These are phyloP conservation scores for Nettapus auritus DNA, from an alignment of 2,113 vertebrate genomes.

Conservation along the genomic window DNA sequence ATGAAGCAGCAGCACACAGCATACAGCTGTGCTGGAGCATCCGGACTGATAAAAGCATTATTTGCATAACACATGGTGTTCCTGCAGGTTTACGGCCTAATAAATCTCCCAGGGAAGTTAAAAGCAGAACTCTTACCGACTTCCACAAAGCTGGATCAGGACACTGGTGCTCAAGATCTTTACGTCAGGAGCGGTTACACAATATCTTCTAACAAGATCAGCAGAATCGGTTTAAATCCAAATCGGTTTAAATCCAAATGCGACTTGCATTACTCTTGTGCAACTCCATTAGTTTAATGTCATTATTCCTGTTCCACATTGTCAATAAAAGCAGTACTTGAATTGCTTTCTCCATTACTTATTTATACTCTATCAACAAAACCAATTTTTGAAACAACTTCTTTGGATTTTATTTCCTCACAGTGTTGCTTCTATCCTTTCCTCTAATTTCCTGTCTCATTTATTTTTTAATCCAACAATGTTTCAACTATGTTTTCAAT, in stretches of 20 bases:
- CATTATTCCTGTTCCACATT: fast-evolving
- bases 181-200: background rate
- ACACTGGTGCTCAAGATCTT: background rate
- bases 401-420: background rate
- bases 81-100: background rate
- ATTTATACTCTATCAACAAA: background rate
- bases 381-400: background rate
- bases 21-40: background rate
- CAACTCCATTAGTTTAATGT: background rate
- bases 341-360: background rate
- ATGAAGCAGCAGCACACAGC: background rate
- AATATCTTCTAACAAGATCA: background rate
- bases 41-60: background rate
- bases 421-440: background rate
- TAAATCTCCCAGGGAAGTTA: background rate
- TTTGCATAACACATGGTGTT: background rate
- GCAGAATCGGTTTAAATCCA: background rate
- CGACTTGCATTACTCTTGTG: background rate
- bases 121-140: background rate
- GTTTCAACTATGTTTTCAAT: background rate
- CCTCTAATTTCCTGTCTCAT: background rate
- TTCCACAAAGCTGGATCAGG: background rate
- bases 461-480: background rate
- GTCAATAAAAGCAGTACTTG: background rate
- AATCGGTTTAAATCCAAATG: background rate